Percentiles rank a stretch among this genome's conserved stretches.
Evolutionary conservation across 2,113 vertebrate species (phyloP).

Genomic region (Orientallactaga bullata): DNA sequence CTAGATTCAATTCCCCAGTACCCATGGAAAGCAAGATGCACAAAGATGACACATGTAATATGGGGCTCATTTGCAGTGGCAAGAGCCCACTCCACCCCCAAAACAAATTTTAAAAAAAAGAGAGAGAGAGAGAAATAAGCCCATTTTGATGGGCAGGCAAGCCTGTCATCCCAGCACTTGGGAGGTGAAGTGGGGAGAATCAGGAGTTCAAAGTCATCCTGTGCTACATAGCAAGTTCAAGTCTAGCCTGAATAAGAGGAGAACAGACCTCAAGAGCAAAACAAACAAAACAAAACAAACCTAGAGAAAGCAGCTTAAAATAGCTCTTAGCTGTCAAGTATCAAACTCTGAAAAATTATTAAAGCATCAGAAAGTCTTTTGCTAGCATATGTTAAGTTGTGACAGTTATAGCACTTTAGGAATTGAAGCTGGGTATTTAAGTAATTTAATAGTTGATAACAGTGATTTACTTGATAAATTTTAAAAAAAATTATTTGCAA

Average conservation of each 20-base stretch:
- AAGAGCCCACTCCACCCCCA: too few species aligned
- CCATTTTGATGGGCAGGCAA: neutral
- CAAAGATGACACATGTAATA: too few species aligned
- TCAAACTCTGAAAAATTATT: neutral
- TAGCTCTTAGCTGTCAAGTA: neutral
- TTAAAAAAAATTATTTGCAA: too few species aligned
- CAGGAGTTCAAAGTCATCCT: neutral
- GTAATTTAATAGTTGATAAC: neutral
- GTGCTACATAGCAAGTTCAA: neutral
- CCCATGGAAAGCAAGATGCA: too few species aligned
- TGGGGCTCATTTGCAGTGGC: too few species aligned
- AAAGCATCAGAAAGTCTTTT: neutral
- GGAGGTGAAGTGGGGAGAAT: neutral
- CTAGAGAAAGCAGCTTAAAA: neutral
- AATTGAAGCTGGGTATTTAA: neutral
- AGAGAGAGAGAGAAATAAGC: neutral
- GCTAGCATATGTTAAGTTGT: neutral
- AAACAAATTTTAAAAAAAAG: too few species aligned
- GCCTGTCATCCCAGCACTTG: neutral
- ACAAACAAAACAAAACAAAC: neutral
- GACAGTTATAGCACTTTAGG: neutral
- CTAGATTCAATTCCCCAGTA: too few species aligned
- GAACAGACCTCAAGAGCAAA: neutral
- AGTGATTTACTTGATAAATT: neutral
- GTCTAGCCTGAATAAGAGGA: neutral